These are phyloP conservation scores for Crocidura indochinensis DNA, from an alignment of 2,797 vertebrate genomes.

Conservation along the genomic window DNA sequence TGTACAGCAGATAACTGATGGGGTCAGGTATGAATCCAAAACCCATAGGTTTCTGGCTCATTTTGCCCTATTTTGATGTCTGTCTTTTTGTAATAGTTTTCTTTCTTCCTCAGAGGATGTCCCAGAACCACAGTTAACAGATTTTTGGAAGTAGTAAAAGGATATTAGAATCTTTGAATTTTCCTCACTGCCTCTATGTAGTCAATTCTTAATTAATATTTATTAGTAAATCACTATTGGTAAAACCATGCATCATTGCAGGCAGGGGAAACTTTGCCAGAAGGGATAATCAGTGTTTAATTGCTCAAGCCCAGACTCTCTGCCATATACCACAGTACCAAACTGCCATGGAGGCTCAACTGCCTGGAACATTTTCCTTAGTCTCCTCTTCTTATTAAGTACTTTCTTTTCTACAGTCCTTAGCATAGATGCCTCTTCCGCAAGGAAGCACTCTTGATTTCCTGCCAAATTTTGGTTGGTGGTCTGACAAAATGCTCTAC, in stretches of 20 bases:
- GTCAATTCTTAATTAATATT: too few relatives aligned
- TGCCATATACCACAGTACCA: not conserved
- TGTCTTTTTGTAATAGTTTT: not conserved
- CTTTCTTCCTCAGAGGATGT: not conserved
- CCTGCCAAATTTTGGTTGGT: not conserved
- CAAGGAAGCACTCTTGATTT: not conserved
- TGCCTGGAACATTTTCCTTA: not conserved
- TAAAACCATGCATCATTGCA: slow-evolving; percentile 9
- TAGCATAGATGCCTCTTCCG: not conserved
- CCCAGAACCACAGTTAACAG: not conserved
- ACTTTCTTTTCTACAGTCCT: not conserved
- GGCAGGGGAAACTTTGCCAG: slow-evolving; percentile 1
- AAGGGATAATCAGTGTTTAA: not conserved
- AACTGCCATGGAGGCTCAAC: not conserved
- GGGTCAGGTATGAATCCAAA: slow-evolving; percentile 8
- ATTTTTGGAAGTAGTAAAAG: slow-evolving; percentile 11
- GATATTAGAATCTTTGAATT: slow-evolving; percentile 24
- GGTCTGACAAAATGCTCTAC: not conserved
- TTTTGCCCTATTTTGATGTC: slow-evolving; percentile 16
- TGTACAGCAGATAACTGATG: not conserved
- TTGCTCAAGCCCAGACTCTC: not conserved
- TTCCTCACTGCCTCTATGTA: not conserved
- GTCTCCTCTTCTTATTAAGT: not conserved
- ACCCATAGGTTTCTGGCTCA: not conserved
- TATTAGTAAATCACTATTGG: not conserved